Conservation (phyloP, 2,113 vertebrate species). For the Syngnathus typhle region DNA sequence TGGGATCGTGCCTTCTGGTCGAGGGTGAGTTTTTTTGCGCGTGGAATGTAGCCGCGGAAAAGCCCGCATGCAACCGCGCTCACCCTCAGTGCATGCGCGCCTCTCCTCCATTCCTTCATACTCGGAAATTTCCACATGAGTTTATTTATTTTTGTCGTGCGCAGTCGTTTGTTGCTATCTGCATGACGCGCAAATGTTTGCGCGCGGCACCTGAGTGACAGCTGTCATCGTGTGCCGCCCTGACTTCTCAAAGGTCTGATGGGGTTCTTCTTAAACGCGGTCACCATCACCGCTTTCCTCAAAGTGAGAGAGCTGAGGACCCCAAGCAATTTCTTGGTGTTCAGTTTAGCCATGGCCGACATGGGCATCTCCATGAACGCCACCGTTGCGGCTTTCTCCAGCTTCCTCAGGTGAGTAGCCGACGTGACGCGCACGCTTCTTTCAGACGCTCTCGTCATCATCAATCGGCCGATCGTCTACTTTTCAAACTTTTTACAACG, state of each 20-base stretch:
- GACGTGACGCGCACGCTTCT: not conserved
- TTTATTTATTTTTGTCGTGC: slow-evolving; percentile 9
- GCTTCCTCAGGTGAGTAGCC: slow-evolving; percentile 83
- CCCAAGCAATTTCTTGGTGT: slow-evolving; percentile 85
- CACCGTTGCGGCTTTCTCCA: slow-evolving; percentile 85
- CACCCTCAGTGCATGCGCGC: not conserved
- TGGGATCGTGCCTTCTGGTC: slow-evolving; percentile 83
- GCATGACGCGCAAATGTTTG: not conserved
- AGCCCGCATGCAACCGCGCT: not conserved
- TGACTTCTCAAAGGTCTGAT: slow-evolving; percentile 76
- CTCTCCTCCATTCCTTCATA: not conserved
- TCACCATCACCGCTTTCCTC: slow-evolving; percentile 85
- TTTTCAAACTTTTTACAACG: not conserved
- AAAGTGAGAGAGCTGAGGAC: slow-evolving; percentile 85
- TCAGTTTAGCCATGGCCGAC: slow-evolving; percentile 87
- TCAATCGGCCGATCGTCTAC: no score
- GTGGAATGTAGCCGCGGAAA: not conserved
- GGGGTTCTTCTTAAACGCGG: slow-evolving; percentile 85
- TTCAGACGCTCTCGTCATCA: not conserved
- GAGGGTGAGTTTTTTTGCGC: slow-evolving; percentile 80
- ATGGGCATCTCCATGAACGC: slow-evolving; percentile 88
- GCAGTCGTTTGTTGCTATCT: not conserved
- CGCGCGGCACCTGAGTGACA: not conserved
- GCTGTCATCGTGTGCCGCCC: not conserved
- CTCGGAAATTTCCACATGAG: not conserved